Evolutionary conservation across 1,140 invertebrate species (phyloP), one percentile per base, ranked within the genome.

Genomic region (Leucophenga varia): DNA sequence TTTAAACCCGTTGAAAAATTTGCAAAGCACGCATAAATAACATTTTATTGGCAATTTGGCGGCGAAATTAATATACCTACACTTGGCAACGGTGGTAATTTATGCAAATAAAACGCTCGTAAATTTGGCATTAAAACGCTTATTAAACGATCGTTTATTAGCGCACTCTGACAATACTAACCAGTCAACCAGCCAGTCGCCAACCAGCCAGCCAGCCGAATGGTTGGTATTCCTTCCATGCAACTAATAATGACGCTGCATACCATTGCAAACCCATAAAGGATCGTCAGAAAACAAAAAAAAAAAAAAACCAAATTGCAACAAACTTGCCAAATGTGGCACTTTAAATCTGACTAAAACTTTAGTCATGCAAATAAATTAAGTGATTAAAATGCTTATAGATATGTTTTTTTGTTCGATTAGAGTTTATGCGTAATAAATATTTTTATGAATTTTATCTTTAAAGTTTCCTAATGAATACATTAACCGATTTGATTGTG

Each of bases 91-190:
- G 61, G 60, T 59, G 67, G 65, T 70, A 70, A 70, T 70, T 70
- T 71, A 70, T 71, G 67, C 67, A 70, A 70, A 70, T 70, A 71
- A 70, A 70, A 64, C 61, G 67, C 64, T 70, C 67, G 59, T 70
- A 71, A 70, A 70, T 70, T 71, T 67, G 67, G 68, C 67, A 70
- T 70, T 71, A 70, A 70, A 70, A 56, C 67, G 63, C 57, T 70
- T 70, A 70, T 70, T 70, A 70, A 67, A 67, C 59, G 59, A 67
- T 67, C 63, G 63, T 67, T 67, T 67, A 67, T 67, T 67, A 67
- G 47, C 51, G 22, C 22, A n/a, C n/a, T n/a, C n/a, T n/a, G n/a
- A n/a, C n/a, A n/a, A n/a, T n/a, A n/a, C n/a, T n/a, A n/a, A n/a
- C n/a, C n/a, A n/a, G n/a, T n/a, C n/a, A n/a, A n/a, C n/a, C n/a